Conservation (phyloP, 2,797 vertebrate species). For the Melanogrammus aeglefinus region DNA sequence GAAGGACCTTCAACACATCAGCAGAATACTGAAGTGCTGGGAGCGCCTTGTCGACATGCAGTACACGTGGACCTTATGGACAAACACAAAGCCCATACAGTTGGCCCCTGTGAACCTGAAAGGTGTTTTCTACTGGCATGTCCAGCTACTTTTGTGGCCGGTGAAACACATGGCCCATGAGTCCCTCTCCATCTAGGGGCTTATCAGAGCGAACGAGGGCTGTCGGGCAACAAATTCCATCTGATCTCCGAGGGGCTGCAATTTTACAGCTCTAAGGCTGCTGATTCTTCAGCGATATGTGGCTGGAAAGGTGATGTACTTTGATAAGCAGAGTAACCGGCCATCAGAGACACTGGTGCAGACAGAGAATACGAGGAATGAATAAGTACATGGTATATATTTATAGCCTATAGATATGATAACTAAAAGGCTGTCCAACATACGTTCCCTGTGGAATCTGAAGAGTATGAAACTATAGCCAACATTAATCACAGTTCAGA, state of each 20-base stretch:
- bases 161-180: conserved; percentile 12
- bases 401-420: background rate
- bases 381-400: conserved; percentile 2
- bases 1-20: conserved; percentile 14
- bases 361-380: background rate
- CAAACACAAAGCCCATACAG: conserved; percentile 14
- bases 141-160: conserved; percentile 16
- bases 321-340: conserved; percentile 10
- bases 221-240: conserved; percentile 3
- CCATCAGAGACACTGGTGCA: conserved; percentile 8
- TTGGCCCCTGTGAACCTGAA: background rate
- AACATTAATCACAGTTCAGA: conserved; percentile 16
- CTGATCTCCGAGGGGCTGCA: background rate
- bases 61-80: conserved; percentile 13
- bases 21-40: background rate
- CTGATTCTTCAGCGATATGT: conserved; percentile 18
- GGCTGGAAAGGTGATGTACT: conserved; percentile 16
- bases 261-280: conserved; percentile 11
- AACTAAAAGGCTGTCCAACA: background rate
- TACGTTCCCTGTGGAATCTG: background rate
- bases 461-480: background rate
- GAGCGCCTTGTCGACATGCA: background rate
- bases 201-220: conserved; percentile 10
- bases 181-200: background rate
- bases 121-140: conserved; percentile 3